Conservation (phyloP, 2,113 vertebrate genomes). For the Isurus oxyrinchus region DNA sequence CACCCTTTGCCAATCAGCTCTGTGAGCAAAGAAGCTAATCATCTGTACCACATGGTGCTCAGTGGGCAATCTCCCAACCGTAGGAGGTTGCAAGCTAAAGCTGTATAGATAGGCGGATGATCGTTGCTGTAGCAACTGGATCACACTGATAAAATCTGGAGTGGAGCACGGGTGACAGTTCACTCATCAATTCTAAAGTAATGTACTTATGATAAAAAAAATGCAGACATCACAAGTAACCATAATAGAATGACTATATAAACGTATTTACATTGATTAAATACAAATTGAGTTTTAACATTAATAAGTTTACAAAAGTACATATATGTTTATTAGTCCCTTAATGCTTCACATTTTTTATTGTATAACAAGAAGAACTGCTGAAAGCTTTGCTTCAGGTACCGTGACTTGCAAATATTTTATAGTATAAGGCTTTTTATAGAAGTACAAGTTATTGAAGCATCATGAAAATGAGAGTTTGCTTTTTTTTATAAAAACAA, state of each 20-base stretch:
- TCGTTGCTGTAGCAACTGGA: constrained; percentile 61
- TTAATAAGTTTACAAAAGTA: not conserved
- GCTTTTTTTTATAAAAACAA: not conserved
- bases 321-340: not conserved
- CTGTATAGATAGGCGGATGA: constrained; percentile 51
- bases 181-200: constrained; percentile 53
- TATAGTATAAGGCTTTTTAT: too few species aligned
- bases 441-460: not conserved
- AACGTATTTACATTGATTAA: not conserved
- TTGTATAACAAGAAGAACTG: not conserved
- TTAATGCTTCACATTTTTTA: not conserved
- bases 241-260: constrained; percentile 36
- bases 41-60: constrained; percentile 61
- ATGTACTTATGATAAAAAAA: constrained; percentile 41
- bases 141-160: constrained; percentile 58
- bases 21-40: constrained; percentile 57
- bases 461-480: not conserved
- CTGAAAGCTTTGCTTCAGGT: not conserved
- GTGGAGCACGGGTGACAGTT: constrained; percentile 53
- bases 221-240: constrained; percentile 39
- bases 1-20: constrained; percentile 51
- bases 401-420: not conserved
- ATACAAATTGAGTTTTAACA: not conserved
- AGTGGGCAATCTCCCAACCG: constrained; percentile 49
- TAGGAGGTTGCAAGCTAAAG: constrained; percentile 47